phyloP scores from a whole-genome alignment of 2,797 vertebrate genomes.

The Siniperca undulata region DNA sequence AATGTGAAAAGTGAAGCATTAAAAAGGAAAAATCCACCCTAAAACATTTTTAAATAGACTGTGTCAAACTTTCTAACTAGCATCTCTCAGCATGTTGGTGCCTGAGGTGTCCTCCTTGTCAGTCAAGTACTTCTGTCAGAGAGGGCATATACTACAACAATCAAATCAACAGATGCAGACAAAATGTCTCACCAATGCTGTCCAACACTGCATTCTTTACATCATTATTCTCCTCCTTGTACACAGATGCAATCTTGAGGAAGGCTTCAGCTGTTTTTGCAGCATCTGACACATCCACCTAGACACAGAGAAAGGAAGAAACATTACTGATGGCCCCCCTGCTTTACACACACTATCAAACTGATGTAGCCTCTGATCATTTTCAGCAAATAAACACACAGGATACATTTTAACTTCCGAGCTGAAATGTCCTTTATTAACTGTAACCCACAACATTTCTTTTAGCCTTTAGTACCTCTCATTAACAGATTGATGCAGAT shows the following conservation, averaged over 20 bases:
- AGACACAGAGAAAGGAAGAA: slow-evolving; percentile 29
- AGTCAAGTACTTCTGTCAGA: background rate
- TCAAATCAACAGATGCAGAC: background rate
- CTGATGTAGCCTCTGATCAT: background rate
- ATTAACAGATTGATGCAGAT: background rate
- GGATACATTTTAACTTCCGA: no score
- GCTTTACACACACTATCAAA: background rate
- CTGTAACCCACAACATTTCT: background rate
- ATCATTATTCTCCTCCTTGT: slow-evolving; percentile 90
- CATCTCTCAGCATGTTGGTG: background rate
- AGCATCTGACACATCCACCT: slow-evolving; percentile 92
- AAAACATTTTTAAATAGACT: background rate
- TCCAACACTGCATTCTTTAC: slow-evolving; percentile 87
- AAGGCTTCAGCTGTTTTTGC: slow-evolving; percentile 91
- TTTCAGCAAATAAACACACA: background rate
- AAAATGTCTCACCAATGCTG: slow-evolving; percentile 80
- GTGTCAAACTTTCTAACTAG: no score
- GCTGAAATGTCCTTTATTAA: background rate
- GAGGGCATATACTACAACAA: background rate
- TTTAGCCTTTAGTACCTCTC: background rate
- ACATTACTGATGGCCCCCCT: background rate
- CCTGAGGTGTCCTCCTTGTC: background rate
- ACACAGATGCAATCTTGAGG: slow-evolving; percentile 94
- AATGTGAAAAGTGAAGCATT: background rate
- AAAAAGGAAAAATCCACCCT: background rate